Base-by-base conservation (phyloP, 2,888 invertebrate genomes). In the Dusona sp. region DNA sequence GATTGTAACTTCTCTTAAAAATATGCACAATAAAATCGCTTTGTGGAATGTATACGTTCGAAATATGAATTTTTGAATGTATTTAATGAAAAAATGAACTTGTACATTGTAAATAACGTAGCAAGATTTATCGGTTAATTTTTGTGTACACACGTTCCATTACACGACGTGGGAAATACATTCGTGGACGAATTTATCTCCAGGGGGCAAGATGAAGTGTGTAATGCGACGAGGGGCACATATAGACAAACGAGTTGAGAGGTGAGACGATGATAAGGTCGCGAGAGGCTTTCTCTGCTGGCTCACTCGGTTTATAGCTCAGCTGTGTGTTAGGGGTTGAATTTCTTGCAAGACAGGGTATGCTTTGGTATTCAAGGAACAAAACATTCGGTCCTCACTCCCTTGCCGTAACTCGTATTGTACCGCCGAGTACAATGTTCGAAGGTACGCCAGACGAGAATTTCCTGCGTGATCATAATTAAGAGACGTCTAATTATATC, bases 221-320 rank as follows among this genome's bases (percentile, higher is more conserved):
- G 68, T 38, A 79, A 75, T 64, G n/a, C 83, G 48, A 74, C 54
- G 65, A 79, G 79, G 29, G 68, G 61, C 68, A 68, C 61, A 61
- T 64, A 70, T 42, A 79, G 88, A 88, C 83, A 84, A 87, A 88
- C 84, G 85, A 77, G 85, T 86, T 65, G 79, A 86, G 88, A 85
- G 82, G 82, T 81, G 78, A 84, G 79, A 85, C 75, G 85, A 84
- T 88, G 88, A 88, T 88, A 86, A 88, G 85, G 88, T 86, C 84
- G 79, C 81, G 68, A 51, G 75, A 77, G 79, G 64, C 42, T 57
- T 38, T 38, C 57, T 54, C 54, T 54, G 67, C 19, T 67, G 25
- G 67, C 57, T 25, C 36, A 13, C 36, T 38, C 57, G 16, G 42
- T 42, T 61, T 13, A 22, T 42, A 22, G 57, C 38, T 25, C 61